These are phyloP conservation scores for Eristalis intricaria DNA, from an alignment of 2,888 invertebrate genomes.

Conservation along the genomic window DNA sequence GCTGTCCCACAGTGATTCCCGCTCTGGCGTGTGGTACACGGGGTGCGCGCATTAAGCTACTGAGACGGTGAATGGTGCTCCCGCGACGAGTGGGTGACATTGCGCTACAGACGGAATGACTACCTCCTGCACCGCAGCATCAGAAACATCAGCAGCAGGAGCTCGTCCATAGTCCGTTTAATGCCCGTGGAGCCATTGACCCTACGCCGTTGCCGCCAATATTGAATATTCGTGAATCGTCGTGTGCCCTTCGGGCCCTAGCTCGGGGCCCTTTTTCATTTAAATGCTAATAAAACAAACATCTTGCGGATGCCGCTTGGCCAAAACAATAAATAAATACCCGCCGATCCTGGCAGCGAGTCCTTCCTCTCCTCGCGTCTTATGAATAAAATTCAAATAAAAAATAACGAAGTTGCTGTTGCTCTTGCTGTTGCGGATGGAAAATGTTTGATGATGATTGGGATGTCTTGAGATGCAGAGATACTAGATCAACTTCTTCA, in stretches of 20 bases:
- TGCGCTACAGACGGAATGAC: slow-evolving; percentile 33
- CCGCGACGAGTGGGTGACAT: slow-evolving; percentile 69
- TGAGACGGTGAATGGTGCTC: background rate
- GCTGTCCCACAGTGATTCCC: slow-evolving; percentile 9
- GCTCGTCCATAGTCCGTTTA: background rate
- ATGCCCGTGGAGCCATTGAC: slow-evolving; percentile 54
- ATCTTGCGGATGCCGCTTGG: slow-evolving; percentile 49
- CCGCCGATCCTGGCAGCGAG: slow-evolving; percentile 20
- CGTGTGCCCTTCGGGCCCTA: background rate
- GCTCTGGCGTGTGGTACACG: slow-evolving; percentile 43
- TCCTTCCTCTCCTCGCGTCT: slow-evolving; percentile 9
- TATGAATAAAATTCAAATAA: slow-evolving; percentile 72
- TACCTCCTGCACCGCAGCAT: background rate
- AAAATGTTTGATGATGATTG: slow-evolving; percentile 72
- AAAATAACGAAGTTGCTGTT: slow-evolving; percentile 71
- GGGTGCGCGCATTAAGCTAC: slow-evolving; percentile 45
- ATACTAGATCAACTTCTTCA: slow-evolving; percentile 71
- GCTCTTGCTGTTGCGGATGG: slow-evolving; percentile 53
- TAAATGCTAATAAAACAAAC: slow-evolving; percentile 69
- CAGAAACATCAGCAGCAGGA: background rate
- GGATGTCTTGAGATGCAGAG: slow-evolving; percentile 66
- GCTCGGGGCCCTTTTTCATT: slow-evolving; percentile 26
- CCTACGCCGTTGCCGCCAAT: slow-evolving; percentile 27
- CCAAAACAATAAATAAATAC: slow-evolving; percentile 58
- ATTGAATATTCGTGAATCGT: slow-evolving; percentile 69